Evolutionary conservation across 2,113 vertebrate genomes (phyloP), one percentile per base, ranked within the genome.

Genomic region (Aphelocoma coerulescens): DNA sequence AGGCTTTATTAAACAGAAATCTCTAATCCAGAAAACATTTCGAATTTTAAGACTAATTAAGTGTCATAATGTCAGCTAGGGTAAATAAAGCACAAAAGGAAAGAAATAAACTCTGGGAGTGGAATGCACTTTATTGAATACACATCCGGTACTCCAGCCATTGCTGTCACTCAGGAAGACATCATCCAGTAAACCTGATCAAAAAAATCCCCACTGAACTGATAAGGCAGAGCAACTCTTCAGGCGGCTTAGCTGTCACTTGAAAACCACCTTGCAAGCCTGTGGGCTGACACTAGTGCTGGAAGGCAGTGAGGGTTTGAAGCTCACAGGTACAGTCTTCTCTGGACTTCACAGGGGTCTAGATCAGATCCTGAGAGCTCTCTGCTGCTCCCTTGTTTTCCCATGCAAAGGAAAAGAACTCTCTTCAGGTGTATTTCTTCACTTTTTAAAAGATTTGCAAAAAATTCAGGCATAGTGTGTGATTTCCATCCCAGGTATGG

Each of bases 21-120:
- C 80, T 91, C 69, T 95, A 96, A 96, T 89, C 65, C 80, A 91
- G 76, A 95, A 96, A 95, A 94, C 86, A 91, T 94, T 96, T 91
- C 6, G 9, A 94, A 89, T 86, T 91, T 96, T 87, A 92, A 94
- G 65, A 75, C 83, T 97, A 95, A 97, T 87, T 89, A 91, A 87
- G 65, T 90, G 88, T 88, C 92, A 94, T 74, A 72, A 91, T 81
- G 85, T 95, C 95, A 93, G 69, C 69, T 76, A 82, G 87, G 49
- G 86, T 87, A 95, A 97, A 95, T 72, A 96, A 81, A 61, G 86
- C 46, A 79, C 91, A 81, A 72, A 95, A 89, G 62, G 73, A 81
- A 94, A 95, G 76, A 91, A 94, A 92, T 16, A 87, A 91, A 66
- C 86, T 68, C 65, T 72, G 92, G 80, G 85, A 95, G 33, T 61